phyloP scores from a whole-genome alignment of 2,888 invertebrate species.

The Lottia scabra region DNA sequence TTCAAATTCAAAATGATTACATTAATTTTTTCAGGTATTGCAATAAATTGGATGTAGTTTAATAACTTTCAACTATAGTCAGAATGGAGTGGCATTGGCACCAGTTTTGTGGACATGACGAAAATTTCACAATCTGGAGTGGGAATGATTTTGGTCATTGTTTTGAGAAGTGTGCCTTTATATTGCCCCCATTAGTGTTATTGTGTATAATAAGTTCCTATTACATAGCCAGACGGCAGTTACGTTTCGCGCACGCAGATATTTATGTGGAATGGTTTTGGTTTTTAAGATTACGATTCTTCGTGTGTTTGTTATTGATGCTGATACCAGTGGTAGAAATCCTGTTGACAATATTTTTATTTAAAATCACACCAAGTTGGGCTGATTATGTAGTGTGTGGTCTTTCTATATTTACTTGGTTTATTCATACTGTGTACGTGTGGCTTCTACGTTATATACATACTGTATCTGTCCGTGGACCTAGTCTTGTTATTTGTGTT shows the following conservation, averaged over 20 bases:
- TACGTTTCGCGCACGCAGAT: constrained; percentile 76
- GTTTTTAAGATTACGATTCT: constrained; percentile 44
- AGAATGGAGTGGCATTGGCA: constrained; percentile 42
- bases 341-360: constrained; percentile 59
- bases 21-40: no score
- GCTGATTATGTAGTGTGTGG: constrained; percentile 80
- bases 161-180: constrained; percentile 84
- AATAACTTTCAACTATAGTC: neutral
- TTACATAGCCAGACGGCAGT: constrained; percentile 79
- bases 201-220: constrained; percentile 85
- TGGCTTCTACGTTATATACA: constrained; percentile 75
- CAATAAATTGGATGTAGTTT: no score
- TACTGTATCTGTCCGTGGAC: constrained; percentile 75
- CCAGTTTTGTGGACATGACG: constrained; percentile 56
- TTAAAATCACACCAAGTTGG: constrained; percentile 68
- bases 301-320: constrained; percentile 75
- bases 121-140: constrained; percentile 64
- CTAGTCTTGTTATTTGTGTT: constrained; percentile 77
- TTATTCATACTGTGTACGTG: constrained; percentile 83
- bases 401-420: constrained; percentile 83
- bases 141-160: constrained; percentile 85
- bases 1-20: no score
- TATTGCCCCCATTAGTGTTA: constrained; percentile 79
- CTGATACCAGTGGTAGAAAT: constrained; percentile 79
- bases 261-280: constrained; percentile 72